Evolutionary conservation across 2,113 vertebrate genomes (phyloP), one percentile per base, ranked within the genome.

Genomic region (Myotis lucifugus): DNA sequence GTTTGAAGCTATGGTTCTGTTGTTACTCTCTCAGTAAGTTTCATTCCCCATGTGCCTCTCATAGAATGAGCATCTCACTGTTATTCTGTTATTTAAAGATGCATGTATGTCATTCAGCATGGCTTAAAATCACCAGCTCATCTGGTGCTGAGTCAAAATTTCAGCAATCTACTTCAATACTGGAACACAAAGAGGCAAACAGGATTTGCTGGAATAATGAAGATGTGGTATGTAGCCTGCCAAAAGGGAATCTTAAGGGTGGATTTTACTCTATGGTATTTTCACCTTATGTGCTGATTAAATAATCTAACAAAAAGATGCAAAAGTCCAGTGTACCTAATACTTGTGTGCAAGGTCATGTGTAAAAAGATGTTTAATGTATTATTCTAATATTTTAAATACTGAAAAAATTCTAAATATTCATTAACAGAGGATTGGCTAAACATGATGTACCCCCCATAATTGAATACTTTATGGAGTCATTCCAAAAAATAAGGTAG

Each of bases 301-400:
- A 52, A 82, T 40, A 88, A 91, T 66, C 70, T 91, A 76, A 87
- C 18, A 56, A 46, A 93, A 56, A 59, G 32, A 79, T 73, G 72
- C 46, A 48, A 40, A 89, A 90, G 18, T 78, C 18, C 32, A 27
- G 46, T 40, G 13, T 86, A 69, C 2, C 3, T 1, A 12, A 59
- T 37, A 40, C n/a, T 29, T n/a, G 21, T 86, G 46, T 86, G n/a
- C 52, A 54, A 54, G 52, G 6, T 18, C n/a, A 34, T n/a, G 21
- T 91, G 46, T 81, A 27, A 81, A 91, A 86, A 89, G 21, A 84
- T 59, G 21, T 61, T 76, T 88, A 92, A 52, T 84, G 5, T 42
- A 34, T 69, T 48, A 76, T 5, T 69, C 27, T 46, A 56, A 78
- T 67, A 56, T 76, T 42, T 85, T 42, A 59, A 90, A 94, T 59